These are phyloP conservation scores for Tipula confusa DNA, from an alignment of 2,888 invertebrate genomes.

Conservation along the genomic window DNA sequence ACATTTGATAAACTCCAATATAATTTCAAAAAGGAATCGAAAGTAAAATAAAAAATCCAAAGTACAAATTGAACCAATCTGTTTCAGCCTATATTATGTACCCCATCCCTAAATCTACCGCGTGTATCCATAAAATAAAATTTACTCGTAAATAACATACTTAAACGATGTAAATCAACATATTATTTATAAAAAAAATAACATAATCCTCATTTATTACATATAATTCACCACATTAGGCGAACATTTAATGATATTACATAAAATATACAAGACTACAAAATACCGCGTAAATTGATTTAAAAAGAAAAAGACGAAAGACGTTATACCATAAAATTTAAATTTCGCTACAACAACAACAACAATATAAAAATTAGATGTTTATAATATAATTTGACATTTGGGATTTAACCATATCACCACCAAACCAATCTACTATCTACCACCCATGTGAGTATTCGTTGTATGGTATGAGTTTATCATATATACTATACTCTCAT, in stretches of 20 bases:
- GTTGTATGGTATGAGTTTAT: neutral
- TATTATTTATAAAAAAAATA: neutral
- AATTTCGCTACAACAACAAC: neutral
- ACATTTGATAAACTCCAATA: no score
- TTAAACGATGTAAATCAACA: neutral
- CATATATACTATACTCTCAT: neutral
- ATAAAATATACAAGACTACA: neutral
- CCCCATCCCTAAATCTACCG: no score
- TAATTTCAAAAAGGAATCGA: no score
- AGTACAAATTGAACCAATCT: no score
- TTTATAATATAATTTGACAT: slow-evolving; percentile 8
- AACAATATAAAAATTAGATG: neutral
- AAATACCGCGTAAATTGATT: neutral
- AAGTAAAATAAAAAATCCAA: no score
- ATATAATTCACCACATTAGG: neutral
- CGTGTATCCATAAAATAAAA: no score
- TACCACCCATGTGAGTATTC: neutral
- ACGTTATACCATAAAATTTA: neutral
- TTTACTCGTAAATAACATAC: neutral
- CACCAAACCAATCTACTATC: neutral
- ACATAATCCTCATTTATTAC: neutral
- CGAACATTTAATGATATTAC: neutral
- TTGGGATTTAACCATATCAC: slow-evolving; percentile 25
- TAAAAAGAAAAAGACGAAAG: neutral
- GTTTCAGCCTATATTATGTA: no score